Evolutionary conservation across 1,140 invertebrate species (phyloP).

Genomic region (Episyrphus balteatus): DNA sequence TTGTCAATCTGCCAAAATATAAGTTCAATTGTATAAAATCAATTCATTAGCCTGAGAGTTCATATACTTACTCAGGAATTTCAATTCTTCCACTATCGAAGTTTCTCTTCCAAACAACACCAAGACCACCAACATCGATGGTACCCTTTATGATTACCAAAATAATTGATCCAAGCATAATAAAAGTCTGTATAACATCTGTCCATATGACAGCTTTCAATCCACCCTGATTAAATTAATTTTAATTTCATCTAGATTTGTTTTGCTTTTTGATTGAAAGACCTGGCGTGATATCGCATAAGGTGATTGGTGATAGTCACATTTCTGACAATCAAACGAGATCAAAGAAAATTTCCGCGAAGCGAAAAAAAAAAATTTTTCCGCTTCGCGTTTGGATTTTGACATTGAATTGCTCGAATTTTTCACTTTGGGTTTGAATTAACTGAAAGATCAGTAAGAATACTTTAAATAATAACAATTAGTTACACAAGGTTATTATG

Average conservation of each 20-base stretch:
- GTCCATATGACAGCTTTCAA: conserved; percentile 91
- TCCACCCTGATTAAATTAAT: conserved; percentile 56
- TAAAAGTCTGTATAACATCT: conserved; percentile 74
- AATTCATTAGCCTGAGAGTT: background rate
- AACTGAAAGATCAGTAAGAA: too few relatives aligned
- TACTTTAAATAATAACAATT: too few relatives aligned
- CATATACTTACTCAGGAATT: conserved; percentile 57
- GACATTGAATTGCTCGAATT: too few relatives aligned
- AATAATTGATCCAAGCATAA: conserved; percentile 77
- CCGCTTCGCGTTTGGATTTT: too few relatives aligned
- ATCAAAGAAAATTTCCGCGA: too few relatives aligned
- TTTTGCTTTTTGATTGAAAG: too few relatives aligned
- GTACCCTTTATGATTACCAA: conserved; percentile 73
- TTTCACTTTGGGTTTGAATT: too few relatives aligned
- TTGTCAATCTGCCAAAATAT: conserved; percentile 42
- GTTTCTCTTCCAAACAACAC: conserved; percentile 59
- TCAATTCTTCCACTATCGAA: conserved; percentile 61
- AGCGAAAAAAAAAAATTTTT: background rate
- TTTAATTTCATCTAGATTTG: background rate
- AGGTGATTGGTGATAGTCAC: too few relatives aligned
- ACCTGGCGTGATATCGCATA: too few relatives aligned
- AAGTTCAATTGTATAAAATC: background rate
- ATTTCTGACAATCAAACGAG: too few relatives aligned
- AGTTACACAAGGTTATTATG: too few relatives aligned
- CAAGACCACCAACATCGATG: conserved; percentile 64